Evolutionary conservation across 2,797 vertebrate genomes (phyloP), one percentile per base, ranked within the genome.

Genomic region (Sebastes elongatus): DNA sequence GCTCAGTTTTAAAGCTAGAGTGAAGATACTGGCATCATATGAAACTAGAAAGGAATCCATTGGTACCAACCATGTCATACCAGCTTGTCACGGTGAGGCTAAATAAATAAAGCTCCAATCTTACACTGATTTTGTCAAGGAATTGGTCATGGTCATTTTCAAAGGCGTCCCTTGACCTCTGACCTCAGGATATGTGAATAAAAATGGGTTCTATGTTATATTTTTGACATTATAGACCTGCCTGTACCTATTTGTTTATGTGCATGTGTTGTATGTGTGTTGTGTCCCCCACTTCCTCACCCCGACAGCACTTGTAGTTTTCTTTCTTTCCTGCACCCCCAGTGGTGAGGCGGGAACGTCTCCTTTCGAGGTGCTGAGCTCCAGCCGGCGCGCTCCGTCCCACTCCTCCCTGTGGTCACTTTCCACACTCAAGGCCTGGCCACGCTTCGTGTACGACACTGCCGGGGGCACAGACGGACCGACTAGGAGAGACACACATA

Each of bases 381-480:
- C 96, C 4, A 97, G 96, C 82, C 97, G 97, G 55, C 97, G 97
- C 0, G 96, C 95, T 61, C 96, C 97, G 78, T 98, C 97, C 97
- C 97, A 98, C 55, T 98, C 98, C 76, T 98, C 98, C 68, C 96
- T 97, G 94, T 98, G 97, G 42, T 99, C 97, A 1, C 94, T 97
- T 67, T 98, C 98, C 86, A 97, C 96, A 0, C 97, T 97, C 74
- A 97, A 95, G 16, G 97, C 97, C 93, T 98, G 97, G 76, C 96
- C 95, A 13, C 97, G 97, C 92, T 99, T 99, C 0, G 97, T 96
- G 71, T 98, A 98, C 0, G 97, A 97, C 7, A 97, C 96, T 2
- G 97, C 96, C 5, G 97, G 96, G 16, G 98, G 97, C 78, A 98
- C 97, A 7, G 97, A 95, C 0, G 98, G 98, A 49, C 98, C 98